phyloP scores from a whole-genome alignment of 2,797 vertebrate genomes.

The Sebastes diaconus region DNA sequence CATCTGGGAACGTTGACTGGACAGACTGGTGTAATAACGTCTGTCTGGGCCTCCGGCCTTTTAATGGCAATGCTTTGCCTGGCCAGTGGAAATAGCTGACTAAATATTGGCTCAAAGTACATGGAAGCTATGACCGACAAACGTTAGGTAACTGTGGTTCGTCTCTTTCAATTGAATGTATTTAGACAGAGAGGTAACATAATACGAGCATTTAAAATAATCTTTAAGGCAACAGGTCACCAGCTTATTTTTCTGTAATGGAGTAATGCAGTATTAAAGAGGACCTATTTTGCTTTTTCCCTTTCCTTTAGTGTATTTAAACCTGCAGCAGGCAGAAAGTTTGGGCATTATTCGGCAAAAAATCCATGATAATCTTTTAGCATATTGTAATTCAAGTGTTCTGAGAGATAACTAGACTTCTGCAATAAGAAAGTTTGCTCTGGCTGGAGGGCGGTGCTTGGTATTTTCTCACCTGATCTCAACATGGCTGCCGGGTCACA shows the following conservation, averaged over 20 bases:
- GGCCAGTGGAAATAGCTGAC: slow-evolving; percentile 75
- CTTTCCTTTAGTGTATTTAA: no score
- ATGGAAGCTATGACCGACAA: slow-evolving; percentile 72
- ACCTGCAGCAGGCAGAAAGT: no score
- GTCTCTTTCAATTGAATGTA: slow-evolving; percentile 44
- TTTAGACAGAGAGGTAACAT: slow-evolving; percentile 31
- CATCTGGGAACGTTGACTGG: slow-evolving; percentile 30
- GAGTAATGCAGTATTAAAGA: not conserved
- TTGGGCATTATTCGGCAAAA: no score
- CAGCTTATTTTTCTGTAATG: not conserved
- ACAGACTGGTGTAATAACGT: slow-evolving; percentile 57
- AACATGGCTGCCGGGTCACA: no score
- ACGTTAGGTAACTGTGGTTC: slow-evolving; percentile 67
- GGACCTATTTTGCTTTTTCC: no score
- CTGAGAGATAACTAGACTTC: no score
- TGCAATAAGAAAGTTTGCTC: no score
- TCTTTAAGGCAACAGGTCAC: slow-evolving; percentile 12
- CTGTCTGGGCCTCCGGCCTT: slow-evolving; percentile 57
- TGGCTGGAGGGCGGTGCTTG: no score
- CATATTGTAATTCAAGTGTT: no score
- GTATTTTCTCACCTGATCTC: no score
- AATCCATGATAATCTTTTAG: no score
- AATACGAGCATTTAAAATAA: slow-evolving; percentile 29
- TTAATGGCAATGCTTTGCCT: slow-evolving; percentile 33
- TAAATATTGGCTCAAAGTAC: slow-evolving; percentile 44